Evolutionary conservation across 2,797 vertebrate species (phyloP).

Genomic region (Spinibarbus caldwelli): DNA sequence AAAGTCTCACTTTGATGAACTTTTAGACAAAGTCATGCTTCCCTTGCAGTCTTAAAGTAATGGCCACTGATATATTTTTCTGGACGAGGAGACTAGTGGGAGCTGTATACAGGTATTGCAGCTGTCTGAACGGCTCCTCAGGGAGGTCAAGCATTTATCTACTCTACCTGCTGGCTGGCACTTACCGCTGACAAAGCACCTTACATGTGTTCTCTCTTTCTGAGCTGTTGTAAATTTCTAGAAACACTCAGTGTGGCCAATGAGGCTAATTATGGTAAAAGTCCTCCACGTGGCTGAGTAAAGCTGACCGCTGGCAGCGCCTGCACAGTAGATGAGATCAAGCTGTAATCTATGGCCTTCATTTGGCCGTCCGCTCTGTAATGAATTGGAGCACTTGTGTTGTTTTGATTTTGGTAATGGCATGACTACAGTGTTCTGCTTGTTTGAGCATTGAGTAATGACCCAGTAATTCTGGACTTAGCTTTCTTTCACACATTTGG

Average conservation of each 20-base stretch:
- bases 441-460: slow-evolving; percentile 31
- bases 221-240: slow-evolving; percentile 25
- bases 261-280: slow-evolving; percentile 48
- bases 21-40: not conserved
- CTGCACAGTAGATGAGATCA: slow-evolving; percentile 34
- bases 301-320: not conserved
- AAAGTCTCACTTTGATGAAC: not conserved
- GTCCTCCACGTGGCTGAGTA: not conserved
- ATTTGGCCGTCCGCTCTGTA: slow-evolving; percentile 13
- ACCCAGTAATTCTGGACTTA: slow-evolving; percentile 14
- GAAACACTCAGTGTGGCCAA: slow-evolving; percentile 38
- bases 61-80: not conserved
- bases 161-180: not conserved
- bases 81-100: not conserved
- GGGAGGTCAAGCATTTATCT: slow-evolving; percentile 18
- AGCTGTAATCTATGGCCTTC: slow-evolving; percentile 34
- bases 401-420: slow-evolving; percentile 37
- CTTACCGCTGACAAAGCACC: slow-evolving; percentile 14
- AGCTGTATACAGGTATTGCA: not conserved
- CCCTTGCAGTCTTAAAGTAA: too few species aligned
- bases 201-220: slow-evolving; percentile 33
- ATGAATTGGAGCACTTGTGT: slow-evolving; percentile 23
- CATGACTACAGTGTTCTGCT: slow-evolving; percentile 4
- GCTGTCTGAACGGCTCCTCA: not conserved
- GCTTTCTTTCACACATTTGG: slow-evolving; percentile 14